A percentile compares a stretch with the other conserved stretches of the same genome.
Evolutionary conservation across 2,888 invertebrate genomes (phyloP).

Genomic region (Julus scanicus): DNA sequence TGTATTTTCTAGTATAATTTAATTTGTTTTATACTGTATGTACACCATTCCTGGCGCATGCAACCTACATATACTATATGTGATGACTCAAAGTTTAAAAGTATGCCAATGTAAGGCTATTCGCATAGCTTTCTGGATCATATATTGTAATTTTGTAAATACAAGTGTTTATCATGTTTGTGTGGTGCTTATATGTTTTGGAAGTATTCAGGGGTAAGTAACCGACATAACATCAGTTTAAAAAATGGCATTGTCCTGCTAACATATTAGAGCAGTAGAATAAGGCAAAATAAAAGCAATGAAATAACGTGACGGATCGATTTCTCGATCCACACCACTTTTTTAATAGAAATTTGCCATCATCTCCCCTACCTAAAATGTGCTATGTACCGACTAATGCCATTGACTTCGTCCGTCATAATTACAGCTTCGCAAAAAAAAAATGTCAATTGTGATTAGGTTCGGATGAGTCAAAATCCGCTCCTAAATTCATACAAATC

Average conservation of each 20-base stretch:
- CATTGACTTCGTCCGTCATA: conserved; percentile 4
- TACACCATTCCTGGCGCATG: no score
- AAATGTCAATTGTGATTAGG: conserved; percentile 33
- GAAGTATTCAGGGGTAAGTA: no score
- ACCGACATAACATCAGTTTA: no score
- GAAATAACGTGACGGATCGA: not conserved
- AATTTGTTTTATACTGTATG: no score
- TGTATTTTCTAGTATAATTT: no score
- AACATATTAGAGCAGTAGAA: not conserved
- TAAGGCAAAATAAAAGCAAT: not conserved
- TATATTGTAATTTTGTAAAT: no score
- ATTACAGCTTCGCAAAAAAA: not conserved
- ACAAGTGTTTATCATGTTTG: no score
- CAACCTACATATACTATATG: no score
- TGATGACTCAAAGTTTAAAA: no score
- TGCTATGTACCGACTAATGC: not conserved
- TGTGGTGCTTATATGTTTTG: no score
- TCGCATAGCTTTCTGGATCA: no score
- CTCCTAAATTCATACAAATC: conserved; percentile 34
- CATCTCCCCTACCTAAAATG: not conserved
- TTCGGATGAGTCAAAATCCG: conserved; percentile 42
- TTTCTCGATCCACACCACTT: not conserved
- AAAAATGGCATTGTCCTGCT: not conserved
- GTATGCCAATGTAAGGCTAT: no score
- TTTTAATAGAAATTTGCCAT: not conserved